Evolutionary conservation across 2,888 invertebrate species (phyloP).

Genomic region (Subacronicta megacephala): DNA sequence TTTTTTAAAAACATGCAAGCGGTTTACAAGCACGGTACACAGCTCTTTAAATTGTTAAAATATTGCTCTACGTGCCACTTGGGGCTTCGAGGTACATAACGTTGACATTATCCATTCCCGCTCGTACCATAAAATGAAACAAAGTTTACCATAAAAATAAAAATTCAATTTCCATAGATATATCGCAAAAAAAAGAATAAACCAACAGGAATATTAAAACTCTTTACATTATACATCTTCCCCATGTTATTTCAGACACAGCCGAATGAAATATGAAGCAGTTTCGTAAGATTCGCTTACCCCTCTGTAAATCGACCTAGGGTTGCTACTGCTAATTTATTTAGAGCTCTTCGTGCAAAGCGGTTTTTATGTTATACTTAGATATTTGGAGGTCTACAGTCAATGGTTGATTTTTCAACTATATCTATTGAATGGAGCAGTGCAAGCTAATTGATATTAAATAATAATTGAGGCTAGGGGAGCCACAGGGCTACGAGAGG

Average conservation of each 20-base stretch:
- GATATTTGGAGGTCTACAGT: slow-evolving; percentile 36
- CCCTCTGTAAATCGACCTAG: slow-evolving; percentile 47
- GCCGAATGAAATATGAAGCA: slow-evolving; percentile 64
- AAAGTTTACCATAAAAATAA: slow-evolving; percentile 9
- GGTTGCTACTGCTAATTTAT: slow-evolving; percentile 51
- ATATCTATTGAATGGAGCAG: slow-evolving; percentile 48
- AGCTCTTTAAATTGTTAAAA: slow-evolving; percentile 18
- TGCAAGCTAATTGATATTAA: slow-evolving; percentile 76
- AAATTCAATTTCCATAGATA: slow-evolving; percentile 20
- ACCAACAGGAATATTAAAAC: slow-evolving; percentile 43
- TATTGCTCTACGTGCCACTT: neutral
- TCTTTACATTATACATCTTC: slow-evolving; percentile 47
- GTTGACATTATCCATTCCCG: neutral
- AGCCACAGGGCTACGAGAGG: slow-evolving; percentile 48
- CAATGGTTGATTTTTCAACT: slow-evolving; percentile 56
- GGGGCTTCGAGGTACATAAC: neutral
- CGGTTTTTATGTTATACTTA: slow-evolving; percentile 10
- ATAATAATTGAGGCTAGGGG: slow-evolving; percentile 71
- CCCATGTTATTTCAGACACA: slow-evolving; percentile 60
- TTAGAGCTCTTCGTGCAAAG: slow-evolving; percentile 35
- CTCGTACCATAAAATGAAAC: slow-evolving; percentile 13
- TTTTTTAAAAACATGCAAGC: slow-evolving; percentile 11
- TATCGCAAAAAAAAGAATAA: slow-evolving; percentile 41
- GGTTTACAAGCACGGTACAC: slow-evolving; percentile 3
- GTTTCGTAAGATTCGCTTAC: slow-evolving; percentile 55